phyloP scores from a whole-genome alignment of 2,888 invertebrate species.

The Microlaimidae sp. region DNA sequence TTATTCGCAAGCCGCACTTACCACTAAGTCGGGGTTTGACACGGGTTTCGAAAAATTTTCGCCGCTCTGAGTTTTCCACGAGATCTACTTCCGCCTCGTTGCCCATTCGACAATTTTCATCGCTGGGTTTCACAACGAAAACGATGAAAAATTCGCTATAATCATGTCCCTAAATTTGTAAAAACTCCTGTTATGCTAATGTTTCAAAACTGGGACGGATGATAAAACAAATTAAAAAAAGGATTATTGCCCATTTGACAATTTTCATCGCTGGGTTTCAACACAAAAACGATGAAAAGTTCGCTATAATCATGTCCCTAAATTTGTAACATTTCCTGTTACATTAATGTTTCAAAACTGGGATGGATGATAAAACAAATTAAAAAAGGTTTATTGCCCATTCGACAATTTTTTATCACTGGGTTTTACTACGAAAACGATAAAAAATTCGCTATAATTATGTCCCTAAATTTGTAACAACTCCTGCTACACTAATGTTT shows the following conservation, averaged over 20 bases:
- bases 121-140: slow-evolving; percentile 53
- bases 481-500: not conserved
- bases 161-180: slow-evolving; percentile 46
- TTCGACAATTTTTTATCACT: too few species aligned
- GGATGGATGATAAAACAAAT: too few species aligned
- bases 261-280: slow-evolving; percentile 54
- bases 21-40: too few species aligned
- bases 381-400: too few species aligned
- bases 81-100: too few species aligned
- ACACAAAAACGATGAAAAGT: slow-evolving; percentile 61
- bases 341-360: not conserved
- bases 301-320: slow-evolving; percentile 45
- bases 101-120: too few species aligned
- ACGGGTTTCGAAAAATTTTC: too few species aligned
- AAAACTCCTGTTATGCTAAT: not conserved
- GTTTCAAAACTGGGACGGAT: too few species aligned
- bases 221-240: too few species aligned
- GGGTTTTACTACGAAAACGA: slow-evolving; percentile 57
- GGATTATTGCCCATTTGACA: too few species aligned
- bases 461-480: slow-evolving; percentile 46
- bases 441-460: slow-evolving; percentile 47
- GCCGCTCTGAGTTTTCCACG: too few species aligned
- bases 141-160: slow-evolving; percentile 52
- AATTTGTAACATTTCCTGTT: slow-evolving; percentile 22
- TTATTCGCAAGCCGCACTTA: too few species aligned